Base-by-base conservation (phyloP, 35 echinoderm and acorn worm species). In the Apostichopus parvimensis region DNA sequence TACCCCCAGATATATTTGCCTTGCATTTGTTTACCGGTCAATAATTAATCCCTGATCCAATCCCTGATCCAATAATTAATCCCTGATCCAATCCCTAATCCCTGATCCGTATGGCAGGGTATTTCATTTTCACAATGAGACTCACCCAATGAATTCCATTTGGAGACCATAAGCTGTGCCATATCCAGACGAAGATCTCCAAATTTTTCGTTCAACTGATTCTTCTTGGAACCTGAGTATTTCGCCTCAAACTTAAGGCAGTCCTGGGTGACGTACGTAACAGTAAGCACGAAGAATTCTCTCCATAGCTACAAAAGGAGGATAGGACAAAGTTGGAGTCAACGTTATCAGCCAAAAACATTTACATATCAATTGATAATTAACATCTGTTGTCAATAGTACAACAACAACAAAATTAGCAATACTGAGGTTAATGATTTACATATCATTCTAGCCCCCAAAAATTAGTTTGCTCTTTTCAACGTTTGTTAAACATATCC, bases 111-210 rank as follows among this genome's bases (percentile, higher is more conserved):
- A 14, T 0, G 71, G 21, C 21, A 17, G 71, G 14, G 2, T 75
- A 22, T 17, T 75, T 14, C 21, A 75, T 45, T 45, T 45, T 45
- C 34, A 45, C 34, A 45, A 45, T 4, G 3, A 56, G 5, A 79
- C 53, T 87, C 91, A 99, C 97, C 93, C 80, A 99, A 78, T 24
- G 93, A 94, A 26, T 94, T 86, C 97, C 97, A 99, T 88, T 96
- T 96, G 7, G 68, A 22, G 12, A 93, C 92, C 58, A 95, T 92
- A 53, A 94, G 80, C 9, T 73, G 80, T 6, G 91, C 93, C 95
- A 96, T 99, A 21, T 91, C 95, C 57, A 96, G 61, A 76, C 97
- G 92, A 80, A 96, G 93, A 72, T 99, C 97, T 28, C 97, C 97
- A 92, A 92, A 96, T 24, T 82, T 78, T 57, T 90, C 82, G 65